Evolutionary conservation across 2,888 invertebrate genomes (phyloP).

Genomic region (Linyphia triangularis): DNA sequence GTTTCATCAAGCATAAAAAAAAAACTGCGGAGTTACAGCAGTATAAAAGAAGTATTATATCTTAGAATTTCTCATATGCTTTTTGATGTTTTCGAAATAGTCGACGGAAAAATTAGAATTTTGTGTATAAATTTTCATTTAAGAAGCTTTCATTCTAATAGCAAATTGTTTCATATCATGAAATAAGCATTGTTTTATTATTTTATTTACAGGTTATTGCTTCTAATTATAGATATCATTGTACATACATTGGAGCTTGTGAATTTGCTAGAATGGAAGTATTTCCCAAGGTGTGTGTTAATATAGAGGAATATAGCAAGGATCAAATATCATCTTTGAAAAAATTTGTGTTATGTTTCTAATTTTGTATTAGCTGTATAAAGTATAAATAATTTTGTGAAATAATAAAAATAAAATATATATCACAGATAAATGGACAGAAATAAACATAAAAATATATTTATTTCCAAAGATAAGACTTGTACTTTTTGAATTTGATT

Average conservation of each 20-base stretch:
- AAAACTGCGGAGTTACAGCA: too few relatives aligned
- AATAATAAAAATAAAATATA: background rate
- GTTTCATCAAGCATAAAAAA: too few relatives aligned
- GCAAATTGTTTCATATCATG: too few relatives aligned
- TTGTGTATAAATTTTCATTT: too few relatives aligned
- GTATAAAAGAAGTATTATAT: too few relatives aligned
- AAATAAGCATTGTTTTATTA: background rate
- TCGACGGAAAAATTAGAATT: too few relatives aligned
- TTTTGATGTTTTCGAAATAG: too few relatives aligned
- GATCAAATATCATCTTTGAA: slow-evolving; percentile 74
- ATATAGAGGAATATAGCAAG: slow-evolving; percentile 78
- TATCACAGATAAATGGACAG: background rate
- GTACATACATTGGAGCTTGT: slow-evolving; percentile 83
- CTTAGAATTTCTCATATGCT: too few relatives aligned
- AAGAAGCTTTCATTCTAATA: too few relatives aligned
- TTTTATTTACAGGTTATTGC: slow-evolving; percentile 81
- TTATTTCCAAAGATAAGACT: too few relatives aligned
- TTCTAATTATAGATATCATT: slow-evolving; percentile 83
- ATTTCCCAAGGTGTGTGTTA: slow-evolving; percentile 79
- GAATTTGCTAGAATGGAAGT: slow-evolving; percentile 80
- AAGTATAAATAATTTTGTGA: background rate
- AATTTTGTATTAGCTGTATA: background rate
- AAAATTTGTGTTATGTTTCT: slow-evolving; percentile 76
- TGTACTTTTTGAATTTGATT: too few relatives aligned
- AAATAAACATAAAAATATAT: too few relatives aligned